Conservation (phyloP, 1,140 invertebrate genomes). For the Drosophila serrata region DNA sequence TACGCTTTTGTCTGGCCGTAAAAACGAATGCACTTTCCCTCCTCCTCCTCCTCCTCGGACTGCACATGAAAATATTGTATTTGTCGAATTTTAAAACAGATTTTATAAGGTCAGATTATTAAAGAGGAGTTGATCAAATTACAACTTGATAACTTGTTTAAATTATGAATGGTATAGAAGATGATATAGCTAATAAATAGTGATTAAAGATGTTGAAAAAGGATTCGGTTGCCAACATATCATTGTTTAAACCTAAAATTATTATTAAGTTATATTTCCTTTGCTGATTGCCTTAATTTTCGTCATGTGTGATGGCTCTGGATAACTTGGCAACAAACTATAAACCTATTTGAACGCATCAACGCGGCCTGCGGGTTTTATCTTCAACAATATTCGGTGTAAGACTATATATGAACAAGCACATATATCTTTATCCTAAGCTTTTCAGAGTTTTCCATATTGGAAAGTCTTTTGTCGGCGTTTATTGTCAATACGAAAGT, state of each 20-base stretch:
- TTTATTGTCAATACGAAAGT: constrained; percentile 82
- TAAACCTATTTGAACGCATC: constrained; percentile 52
- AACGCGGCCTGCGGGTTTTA: constrained; percentile 64
- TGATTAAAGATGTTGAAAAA: background rate
- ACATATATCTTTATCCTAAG: constrained; percentile 3
- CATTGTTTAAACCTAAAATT: too few species aligned
- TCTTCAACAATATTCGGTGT: constrained; percentile 16
- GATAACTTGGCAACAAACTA: constrained; percentile 65
- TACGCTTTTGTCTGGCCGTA: constrained; percentile 79
- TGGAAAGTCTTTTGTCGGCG: constrained; percentile 43
- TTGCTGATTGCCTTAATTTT: background rate
- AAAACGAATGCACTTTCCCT: constrained; percentile 46
- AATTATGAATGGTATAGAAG: background rate
- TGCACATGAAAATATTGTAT: background rate
- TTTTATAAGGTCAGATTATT: constrained; percentile 5
- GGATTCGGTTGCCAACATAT: background rate
- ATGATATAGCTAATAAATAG: background rate
- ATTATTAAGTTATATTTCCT: background rate
- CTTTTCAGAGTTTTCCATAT: constrained; percentile 44
- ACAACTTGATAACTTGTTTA: background rate
- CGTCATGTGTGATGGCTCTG: background rate
- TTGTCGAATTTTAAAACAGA: background rate
- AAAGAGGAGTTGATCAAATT: background rate
- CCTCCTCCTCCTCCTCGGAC: background rate
- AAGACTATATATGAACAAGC: constrained; percentile 37